phyloP scores from a whole-genome alignment of 1,140 invertebrate genomes.

The Drosophila sp. region DNA sequence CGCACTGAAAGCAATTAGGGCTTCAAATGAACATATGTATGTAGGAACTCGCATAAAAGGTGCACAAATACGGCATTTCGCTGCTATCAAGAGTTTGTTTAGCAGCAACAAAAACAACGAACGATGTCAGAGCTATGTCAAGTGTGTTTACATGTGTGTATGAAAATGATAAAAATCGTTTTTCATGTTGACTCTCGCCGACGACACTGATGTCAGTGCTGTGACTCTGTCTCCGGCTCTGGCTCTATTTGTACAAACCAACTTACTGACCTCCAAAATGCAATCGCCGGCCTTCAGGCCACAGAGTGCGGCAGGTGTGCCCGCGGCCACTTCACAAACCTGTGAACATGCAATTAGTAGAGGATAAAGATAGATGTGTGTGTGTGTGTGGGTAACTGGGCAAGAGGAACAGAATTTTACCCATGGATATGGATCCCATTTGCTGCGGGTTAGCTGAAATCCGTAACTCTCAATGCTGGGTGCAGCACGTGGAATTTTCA shows the following conservation, averaged over 20 bases:
- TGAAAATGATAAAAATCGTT: slow-evolving; percentile 5
- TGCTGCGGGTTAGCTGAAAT: slow-evolving; percentile 87
- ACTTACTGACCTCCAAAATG: slow-evolving; percentile 84
- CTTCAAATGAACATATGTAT: slow-evolving; percentile 5
- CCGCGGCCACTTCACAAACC: slow-evolving; percentile 84
- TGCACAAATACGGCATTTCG: not conserved
- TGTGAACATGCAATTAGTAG: slow-evolving; percentile 68
- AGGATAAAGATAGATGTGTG: slow-evolving; percentile 22
- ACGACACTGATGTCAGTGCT: not conserved
- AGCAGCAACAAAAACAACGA: slow-evolving; percentile 27
- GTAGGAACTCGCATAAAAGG: not conserved
- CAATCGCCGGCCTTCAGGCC: slow-evolving; percentile 86
- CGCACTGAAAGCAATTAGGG: slow-evolving; percentile 34
- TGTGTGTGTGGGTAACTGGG: not conserved
- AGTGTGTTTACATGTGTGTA: slow-evolving; percentile 11
- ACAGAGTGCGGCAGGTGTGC: slow-evolving; percentile 83
- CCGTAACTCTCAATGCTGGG: slow-evolving; percentile 84
- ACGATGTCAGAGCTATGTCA: slow-evolving; percentile 12
- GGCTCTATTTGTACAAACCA: slow-evolving; percentile 22
- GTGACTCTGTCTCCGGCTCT: too few species aligned
- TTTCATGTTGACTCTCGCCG: not conserved
- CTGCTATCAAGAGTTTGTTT: slow-evolving; percentile 25
- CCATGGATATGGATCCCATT: slow-evolving; percentile 90
- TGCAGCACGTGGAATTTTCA: slow-evolving; percentile 68
- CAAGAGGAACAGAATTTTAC: slow-evolving; percentile 60